Evolutionary conservation across 1,140 invertebrate genomes (phyloP).

Genomic region (Leptinotarsa undecemlineata): DNA sequence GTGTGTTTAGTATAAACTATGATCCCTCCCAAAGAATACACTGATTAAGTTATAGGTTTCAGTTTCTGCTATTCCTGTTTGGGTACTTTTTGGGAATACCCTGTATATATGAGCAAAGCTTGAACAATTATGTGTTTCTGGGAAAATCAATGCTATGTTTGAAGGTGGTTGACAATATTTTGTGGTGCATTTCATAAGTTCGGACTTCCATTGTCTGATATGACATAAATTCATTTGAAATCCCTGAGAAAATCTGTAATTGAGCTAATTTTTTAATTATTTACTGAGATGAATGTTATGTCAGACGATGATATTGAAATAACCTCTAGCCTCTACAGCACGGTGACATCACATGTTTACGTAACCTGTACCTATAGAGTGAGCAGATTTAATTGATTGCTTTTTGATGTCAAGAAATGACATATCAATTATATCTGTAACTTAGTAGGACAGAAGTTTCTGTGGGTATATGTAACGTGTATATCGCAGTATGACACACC

Average conservation of each 20-base stretch:
- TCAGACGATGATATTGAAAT: slow-evolving; percentile 9
- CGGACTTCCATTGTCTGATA: too few species aligned
- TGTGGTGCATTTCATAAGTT: too few species aligned
- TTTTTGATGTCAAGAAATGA: neutral
- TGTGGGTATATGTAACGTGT: slow-evolving; percentile 8
- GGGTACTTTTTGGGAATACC: neutral
- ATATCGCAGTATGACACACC: slow-evolving; percentile 8
- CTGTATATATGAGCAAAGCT: slow-evolving; percentile 12
- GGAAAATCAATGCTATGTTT: too few species aligned
- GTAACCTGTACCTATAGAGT: neutral
- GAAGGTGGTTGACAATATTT: too few species aligned
- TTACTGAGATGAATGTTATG: neutral
- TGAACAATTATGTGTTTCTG: too few species aligned
- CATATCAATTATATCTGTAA: neutral
- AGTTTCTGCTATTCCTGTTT: neutral
- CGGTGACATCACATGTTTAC: neutral
- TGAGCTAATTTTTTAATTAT: too few species aligned
- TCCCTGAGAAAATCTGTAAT: too few species aligned
- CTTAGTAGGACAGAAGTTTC: neutral
- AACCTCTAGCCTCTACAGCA: slow-evolving; percentile 1
- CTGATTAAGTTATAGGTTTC: neutral
- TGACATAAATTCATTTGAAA: too few species aligned
- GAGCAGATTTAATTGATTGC: neutral
- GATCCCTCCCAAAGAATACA: neutral
- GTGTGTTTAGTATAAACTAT: neutral